A percentile compares a stretch with the other conserved stretches of the same genome.
These are phyloP conservation scores for Pagetopsis macropterus DNA, from an alignment of 2,797 vertebrate genomes.

Conservation along the genomic window DNA sequence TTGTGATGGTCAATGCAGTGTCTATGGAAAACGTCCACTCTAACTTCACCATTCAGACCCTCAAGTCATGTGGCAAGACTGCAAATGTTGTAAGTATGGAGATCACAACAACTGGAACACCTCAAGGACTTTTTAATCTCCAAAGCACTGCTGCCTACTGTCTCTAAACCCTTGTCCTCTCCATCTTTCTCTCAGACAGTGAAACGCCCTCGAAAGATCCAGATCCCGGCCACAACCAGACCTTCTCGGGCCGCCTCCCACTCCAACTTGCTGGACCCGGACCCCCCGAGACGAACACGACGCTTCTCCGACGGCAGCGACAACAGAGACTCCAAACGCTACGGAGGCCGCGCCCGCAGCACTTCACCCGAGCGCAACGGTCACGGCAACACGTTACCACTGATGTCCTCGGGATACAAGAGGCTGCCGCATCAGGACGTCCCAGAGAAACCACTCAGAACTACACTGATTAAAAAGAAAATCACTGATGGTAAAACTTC, in stretches of 20 bases:
- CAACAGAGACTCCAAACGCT: conserved; percentile 68
- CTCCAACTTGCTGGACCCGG: conserved; percentile 79
- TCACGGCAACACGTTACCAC: conserved; percentile 75
- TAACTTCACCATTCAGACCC: conserved; percentile 89
- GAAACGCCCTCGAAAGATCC: conserved; percentile 89
- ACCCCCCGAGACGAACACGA: conserved; percentile 52
- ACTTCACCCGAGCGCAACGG: conserved; percentile 71
- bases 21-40: conserved; percentile 91
- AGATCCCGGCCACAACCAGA: conserved; percentile 81
- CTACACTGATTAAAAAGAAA: conserved; percentile 87
- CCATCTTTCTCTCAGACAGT: conserved; percentile 83
- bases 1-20: conserved; percentile 96
- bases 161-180: background rate
- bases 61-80: conserved; percentile 88
- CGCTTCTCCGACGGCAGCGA: conserved; percentile 87
- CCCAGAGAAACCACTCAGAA: conserved; percentile 84
- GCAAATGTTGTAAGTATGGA: conserved; percentile 90
- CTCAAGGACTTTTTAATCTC: background rate
- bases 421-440: conserved; percentile 83
- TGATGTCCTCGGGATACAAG: conserved; percentile 91
- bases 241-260: conserved; percentile 79
- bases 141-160: accelerated
- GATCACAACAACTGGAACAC: background rate
- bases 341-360: conserved; percentile 70
- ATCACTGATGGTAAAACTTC: conserved; percentile 87